Conservation (phyloP, 2,888 invertebrate species). For the Orchesella flavescens region DNA sequence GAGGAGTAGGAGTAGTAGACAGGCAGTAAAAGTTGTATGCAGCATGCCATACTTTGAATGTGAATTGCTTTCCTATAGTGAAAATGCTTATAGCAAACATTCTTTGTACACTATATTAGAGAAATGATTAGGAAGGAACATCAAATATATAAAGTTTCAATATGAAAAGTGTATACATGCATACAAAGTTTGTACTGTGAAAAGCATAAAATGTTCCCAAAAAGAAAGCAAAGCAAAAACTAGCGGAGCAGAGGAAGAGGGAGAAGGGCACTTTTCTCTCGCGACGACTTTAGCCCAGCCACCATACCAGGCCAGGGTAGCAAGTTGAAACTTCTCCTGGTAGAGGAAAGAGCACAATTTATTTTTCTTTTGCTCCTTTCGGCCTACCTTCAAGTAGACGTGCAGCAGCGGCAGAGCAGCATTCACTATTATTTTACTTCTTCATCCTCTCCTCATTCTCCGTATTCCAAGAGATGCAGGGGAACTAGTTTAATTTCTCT, state of each 20-base stretch:
- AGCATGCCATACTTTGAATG: conserved; percentile 19
- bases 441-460: not conserved
- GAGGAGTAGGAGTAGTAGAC: conserved; percentile 24
- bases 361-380: not conserved
- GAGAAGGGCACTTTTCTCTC: conserved; percentile 38
- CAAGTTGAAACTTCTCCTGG: not conserved
- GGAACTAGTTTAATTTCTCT: conserved; percentile 47
- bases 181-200: conserved; percentile 10
- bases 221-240: conserved; percentile 23
- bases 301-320: not conserved
- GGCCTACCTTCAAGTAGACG: too few relatives aligned
- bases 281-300: conserved; percentile 10
- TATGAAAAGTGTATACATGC: conserved; percentile 4
- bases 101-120: not conserved
- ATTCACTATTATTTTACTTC: not conserved
- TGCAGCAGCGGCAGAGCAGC: too few relatives aligned
- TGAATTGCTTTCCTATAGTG: not conserved
- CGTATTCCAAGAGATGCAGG: conserved; percentile 12
- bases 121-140: conserved; percentile 19
- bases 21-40: conserved; percentile 23
- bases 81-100: not conserved
- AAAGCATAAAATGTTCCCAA: conserved; percentile 2
- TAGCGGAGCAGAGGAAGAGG: not conserved
- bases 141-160: conserved; percentile 33
- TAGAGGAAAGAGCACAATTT: not conserved